These are phyloP conservation scores for Subanguina moxae DNA, from an alignment of 1,140 invertebrate species.

Conservation along the genomic window DNA sequence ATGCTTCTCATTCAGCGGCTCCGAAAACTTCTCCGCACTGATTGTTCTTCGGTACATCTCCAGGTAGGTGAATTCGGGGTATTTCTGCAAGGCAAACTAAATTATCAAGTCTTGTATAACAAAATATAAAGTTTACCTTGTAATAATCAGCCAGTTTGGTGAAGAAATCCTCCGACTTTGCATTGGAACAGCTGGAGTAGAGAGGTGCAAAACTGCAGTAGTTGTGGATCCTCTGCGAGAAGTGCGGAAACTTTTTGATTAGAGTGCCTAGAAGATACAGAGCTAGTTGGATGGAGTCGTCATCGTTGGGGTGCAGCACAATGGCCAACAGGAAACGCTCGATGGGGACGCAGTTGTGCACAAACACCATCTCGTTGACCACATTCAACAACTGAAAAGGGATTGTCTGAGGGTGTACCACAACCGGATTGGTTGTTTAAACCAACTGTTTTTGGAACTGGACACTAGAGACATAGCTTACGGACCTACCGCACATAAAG, in stretches of 20 bases:
- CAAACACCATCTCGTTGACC: conserved; percentile 42
- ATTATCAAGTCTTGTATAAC: background rate
- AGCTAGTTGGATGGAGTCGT: conserved; percentile 29
- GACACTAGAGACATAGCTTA: too few species aligned
- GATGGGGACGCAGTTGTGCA: conserved; percentile 33
- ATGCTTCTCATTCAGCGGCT: conserved; percentile 17
- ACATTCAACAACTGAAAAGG: conserved; percentile 25
- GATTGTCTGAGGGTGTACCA: too few species aligned
- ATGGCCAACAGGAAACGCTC: conserved; percentile 41
- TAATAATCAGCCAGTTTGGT: conserved; percentile 39
- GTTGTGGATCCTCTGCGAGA: conserved; percentile 24
- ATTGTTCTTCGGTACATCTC: conserved; percentile 17
- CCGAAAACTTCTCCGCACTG: conserved; percentile 2
- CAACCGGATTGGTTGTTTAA: too few species aligned
- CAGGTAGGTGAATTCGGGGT: conserved; percentile 31
- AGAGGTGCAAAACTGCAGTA: conserved; percentile 24
- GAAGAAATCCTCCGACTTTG: conserved; percentile 45
- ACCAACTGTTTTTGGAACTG: too few species aligned
- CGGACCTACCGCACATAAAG: too few species aligned
- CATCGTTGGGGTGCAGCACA: conserved; percentile 41
- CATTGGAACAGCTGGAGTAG: conserved; percentile 14
- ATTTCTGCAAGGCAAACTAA: conserved; percentile 25
- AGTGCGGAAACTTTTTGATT: conserved; percentile 16
- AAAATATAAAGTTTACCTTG: conserved; percentile 25
- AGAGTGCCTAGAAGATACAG: conserved; percentile 21